Conservation (phyloP, 2,113 vertebrate genomes). For the Xenopus borealis region DNA sequence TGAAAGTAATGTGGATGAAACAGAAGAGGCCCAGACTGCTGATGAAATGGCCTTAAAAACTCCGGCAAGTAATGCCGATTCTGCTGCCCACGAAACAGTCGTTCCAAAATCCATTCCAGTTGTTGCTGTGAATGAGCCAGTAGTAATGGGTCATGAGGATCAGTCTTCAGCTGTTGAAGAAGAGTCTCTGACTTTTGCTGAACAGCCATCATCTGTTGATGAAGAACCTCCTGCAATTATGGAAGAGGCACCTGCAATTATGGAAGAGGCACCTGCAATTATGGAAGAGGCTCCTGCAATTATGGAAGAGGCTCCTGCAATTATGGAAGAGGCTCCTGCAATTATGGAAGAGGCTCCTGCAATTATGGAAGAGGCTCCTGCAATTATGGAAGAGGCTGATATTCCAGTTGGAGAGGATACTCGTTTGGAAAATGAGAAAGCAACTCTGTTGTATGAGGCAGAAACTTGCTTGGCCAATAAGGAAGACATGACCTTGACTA, state of each 20-base stretch:
- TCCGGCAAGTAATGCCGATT: too few species aligned
- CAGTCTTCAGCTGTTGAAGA: not conserved
- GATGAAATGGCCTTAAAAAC: constrained; percentile 49
- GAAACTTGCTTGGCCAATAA: constrained; percentile 59
- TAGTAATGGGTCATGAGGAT: not conserved
- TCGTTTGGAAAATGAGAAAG: too few species aligned
- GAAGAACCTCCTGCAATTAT: too few species aligned
- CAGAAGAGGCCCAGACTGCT: constrained; percentile 57
- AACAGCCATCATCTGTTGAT: too few species aligned
- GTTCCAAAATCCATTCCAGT: not conserved
- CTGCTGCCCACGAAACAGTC: not conserved
- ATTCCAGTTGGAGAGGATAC: not conserved
- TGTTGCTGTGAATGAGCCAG: not conserved
- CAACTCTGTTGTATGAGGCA: constrained; percentile 32
- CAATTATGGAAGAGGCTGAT: not conserved
- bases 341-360: too few species aligned
- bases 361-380: too few species aligned
- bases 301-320: not conserved
- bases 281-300: too few species aligned
- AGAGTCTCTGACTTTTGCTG: too few species aligned
- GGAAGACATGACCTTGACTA: constrained; percentile 31
- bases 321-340: too few species aligned
- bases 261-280: too few species aligned
- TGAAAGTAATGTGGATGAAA: constrained; percentile 62
- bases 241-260: too few species aligned